These are phyloP conservation scores for Capromys pilorides DNA, from an alignment of 2,797 vertebrate species.

Conservation along the genomic window DNA sequence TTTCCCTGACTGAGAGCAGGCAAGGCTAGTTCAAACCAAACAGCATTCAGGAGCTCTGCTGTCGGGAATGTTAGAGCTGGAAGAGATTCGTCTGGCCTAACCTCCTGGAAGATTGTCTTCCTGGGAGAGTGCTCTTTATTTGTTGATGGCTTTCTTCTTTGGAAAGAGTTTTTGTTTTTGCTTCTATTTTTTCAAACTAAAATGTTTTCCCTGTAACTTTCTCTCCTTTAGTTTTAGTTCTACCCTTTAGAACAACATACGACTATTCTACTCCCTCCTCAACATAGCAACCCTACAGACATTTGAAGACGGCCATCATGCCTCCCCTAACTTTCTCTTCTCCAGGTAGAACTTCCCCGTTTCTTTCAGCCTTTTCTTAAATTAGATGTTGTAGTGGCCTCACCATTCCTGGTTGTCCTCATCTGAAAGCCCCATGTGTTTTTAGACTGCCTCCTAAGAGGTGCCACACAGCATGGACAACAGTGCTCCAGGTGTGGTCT, in stretches of 20 bases:
- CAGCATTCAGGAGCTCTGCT: conserved; percentile 59
- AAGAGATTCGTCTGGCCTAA: conserved; percentile 50
- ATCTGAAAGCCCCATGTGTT: conserved; percentile 47
- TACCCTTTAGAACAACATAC: conserved; percentile 75
- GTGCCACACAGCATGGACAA: neutral
- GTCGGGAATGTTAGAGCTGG: conserved; percentile 1
- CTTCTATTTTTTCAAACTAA: conserved; percentile 58
- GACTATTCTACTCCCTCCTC: conserved; percentile 72
- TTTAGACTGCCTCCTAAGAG: conserved; percentile 26
- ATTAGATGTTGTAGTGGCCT: conserved; percentile 44
- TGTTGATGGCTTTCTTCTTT: conserved; percentile 61
- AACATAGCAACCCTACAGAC: conserved; percentile 74
- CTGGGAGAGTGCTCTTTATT: conserved; percentile 50
- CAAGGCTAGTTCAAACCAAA: conserved; percentile 83
- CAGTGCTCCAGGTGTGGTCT: neutral
- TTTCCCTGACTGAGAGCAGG: conserved; percentile 42
- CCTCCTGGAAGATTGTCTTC: conserved; percentile 37
- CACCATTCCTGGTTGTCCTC: conserved; percentile 48
- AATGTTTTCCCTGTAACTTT: conserved; percentile 75
- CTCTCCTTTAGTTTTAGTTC: conserved; percentile 77
- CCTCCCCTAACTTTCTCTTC: conserved; percentile 78
- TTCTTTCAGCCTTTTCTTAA: conserved; percentile 74
- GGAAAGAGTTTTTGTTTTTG: conserved; percentile 65
- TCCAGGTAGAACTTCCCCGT: conserved; percentile 75
- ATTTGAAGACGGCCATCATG: conserved; percentile 69